Conservation (phyloP, 2,113 vertebrate species). For the Murina feae region DNA sequence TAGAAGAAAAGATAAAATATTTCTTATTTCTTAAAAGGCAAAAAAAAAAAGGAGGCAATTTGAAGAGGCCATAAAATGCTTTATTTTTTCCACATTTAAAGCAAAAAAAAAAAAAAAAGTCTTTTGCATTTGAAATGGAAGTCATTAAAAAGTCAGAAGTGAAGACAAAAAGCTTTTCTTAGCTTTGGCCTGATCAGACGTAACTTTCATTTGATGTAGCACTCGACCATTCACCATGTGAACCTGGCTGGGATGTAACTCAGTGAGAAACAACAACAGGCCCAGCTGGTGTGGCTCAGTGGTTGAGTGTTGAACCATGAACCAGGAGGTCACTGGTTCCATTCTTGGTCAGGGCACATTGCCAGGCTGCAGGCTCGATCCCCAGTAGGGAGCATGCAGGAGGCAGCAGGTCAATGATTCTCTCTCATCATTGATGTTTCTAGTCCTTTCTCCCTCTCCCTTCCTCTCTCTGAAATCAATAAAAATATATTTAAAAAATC, state of each 20-base stretch:
- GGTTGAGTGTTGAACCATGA: no score
- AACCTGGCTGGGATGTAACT: conserved; percentile 1
- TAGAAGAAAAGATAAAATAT: not conserved
- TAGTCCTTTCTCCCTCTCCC: no score
- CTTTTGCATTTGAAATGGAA: conserved; percentile 22
- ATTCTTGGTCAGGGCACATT: no score
- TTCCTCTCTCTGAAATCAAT: no score
- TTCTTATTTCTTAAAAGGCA: not conserved
- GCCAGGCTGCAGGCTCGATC: no score
- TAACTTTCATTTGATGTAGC: not conserved
- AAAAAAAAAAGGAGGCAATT: conserved; percentile 3
- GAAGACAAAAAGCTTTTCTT: not conserved
- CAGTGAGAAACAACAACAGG: conserved; percentile 36
- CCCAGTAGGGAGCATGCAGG: no score
- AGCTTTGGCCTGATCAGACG: conserved; percentile 2
- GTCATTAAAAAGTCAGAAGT: conserved; percentile 39
- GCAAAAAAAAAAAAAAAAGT: not conserved
- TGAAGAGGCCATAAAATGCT: not conserved
- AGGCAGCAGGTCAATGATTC: no score
- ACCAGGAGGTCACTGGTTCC: no score
- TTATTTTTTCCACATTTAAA: not conserved
- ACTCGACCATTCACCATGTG: not conserved
- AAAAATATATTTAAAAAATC: not conserved
- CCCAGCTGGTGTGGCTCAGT: no score
- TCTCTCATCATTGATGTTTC: no score